Evolutionary conservation across 2,888 invertebrate genomes (phyloP), one percentile per base, ranked within the genome.

Genomic region (Cataglyphis livida): DNA sequence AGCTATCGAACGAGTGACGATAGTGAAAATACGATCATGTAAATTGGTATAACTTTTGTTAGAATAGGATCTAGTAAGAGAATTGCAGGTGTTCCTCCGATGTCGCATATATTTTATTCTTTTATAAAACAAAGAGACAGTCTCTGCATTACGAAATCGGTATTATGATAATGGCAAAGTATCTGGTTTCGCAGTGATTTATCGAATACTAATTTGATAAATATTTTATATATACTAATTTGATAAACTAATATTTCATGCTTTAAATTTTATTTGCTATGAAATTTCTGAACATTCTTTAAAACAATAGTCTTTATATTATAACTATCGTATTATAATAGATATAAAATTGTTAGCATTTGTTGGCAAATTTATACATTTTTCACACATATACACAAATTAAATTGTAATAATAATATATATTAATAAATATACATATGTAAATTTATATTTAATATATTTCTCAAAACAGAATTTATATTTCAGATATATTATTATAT

Each of bases 221-320:
- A 71, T 79, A 79, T 79, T n/a, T n/a, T n/a, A 71, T 79, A 79
- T 79, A 79, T 79, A 59, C 48, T 57, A 44, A 59, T 35, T 12
- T 21, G 78, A 79, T 79, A 71, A 79, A 71, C 71, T 18, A 21
- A 28, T 28, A 1, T 28, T 28, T 28, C 35, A 4, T 44, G 59
- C 25, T 51, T n/a, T 71, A 48, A 25, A 70, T 71, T 71, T 48
- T 10, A n/a, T 5, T 48, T 25, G 15, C 28, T 28, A 54, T 35
- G 12, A 70, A 48, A 79, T 78, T 70, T 70, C 35, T 78, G 35
- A 70, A 70, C 12, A 21, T 12, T 68, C 28, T 25, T 10, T 28
- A 21, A 32, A 41, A 57, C 57, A 75, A 65, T 54, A 5, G 25
- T 44, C 32, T 10, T 48, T 25, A 41, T 44, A 44, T 61, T 73